phyloP scores from a whole-genome alignment of 2,797 vertebrate genomes.

The Amblyraja radiata region DNA sequence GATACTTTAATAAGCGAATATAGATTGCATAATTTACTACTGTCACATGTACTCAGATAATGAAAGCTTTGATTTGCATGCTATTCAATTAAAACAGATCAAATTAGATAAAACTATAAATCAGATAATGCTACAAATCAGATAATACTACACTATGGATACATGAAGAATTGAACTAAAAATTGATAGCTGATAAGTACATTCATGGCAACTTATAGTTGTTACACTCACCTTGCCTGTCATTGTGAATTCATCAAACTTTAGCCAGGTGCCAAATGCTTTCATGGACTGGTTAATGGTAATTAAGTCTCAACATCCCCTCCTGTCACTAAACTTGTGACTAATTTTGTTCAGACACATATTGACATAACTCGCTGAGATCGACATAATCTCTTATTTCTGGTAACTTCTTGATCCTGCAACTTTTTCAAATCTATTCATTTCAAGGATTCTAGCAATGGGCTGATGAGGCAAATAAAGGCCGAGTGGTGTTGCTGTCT shows the following conservation, averaged over 20 bases:
- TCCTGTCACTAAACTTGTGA: neutral
- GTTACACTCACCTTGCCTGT: neutral
- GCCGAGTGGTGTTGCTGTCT: neutral
- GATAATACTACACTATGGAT: no score
- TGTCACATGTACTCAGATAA: no score
- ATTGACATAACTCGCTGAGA: neutral
- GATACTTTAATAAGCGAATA: neutral
- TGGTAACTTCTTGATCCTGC: neutral
- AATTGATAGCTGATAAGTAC: neutral
- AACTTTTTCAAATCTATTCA: neutral
- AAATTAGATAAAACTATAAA: no score
- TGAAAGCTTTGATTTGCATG: no score
- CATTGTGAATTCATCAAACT: neutral
- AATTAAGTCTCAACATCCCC: neutral
- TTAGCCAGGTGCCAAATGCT: neutral
- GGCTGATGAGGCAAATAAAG: neutral
- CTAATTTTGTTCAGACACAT: neutral
- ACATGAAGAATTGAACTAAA: neutral
- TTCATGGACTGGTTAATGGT: neutral
- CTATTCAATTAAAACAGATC: no score
- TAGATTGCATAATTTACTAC: neutral
- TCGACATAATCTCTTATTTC: neutral
- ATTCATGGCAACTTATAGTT: neutral
- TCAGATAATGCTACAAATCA: no score
- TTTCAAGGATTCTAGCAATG: neutral